These are phyloP conservation scores for Turnix velox DNA, from an alignment of 2,113 vertebrate species.

Conservation along the genomic window DNA sequence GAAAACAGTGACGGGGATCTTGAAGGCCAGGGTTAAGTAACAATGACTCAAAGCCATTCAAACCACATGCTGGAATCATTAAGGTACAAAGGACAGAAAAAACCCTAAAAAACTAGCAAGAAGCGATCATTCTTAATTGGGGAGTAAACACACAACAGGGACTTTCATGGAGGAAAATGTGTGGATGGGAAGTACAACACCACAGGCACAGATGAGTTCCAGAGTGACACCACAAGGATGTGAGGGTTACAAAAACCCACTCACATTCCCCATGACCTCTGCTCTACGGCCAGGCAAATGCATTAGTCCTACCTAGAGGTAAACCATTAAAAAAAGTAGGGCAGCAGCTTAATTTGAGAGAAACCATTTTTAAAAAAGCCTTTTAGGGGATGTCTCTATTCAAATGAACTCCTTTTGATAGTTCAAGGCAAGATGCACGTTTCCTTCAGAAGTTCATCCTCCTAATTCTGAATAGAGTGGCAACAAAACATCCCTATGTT, in stretches of 20 bases:
- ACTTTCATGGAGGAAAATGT: not conserved
- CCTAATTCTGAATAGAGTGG: not conserved
- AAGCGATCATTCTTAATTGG: not conserved
- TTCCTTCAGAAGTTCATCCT: not conserved
- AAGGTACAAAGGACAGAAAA: not conserved
- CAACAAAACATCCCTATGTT: not conserved
- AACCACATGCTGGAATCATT: not conserved
- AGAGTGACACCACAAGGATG: not conserved
- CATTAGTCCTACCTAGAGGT: not conserved
- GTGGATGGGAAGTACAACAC: not conserved
- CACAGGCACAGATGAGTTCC: not conserved
- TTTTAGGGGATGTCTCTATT: not conserved
- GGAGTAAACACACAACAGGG: not conserved
- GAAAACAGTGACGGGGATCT: not conserved
- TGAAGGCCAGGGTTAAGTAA: not conserved
- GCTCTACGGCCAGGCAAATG: not conserved
- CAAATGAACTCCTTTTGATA: not conserved
- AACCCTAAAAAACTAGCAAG: not conserved
- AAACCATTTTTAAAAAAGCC: not conserved
- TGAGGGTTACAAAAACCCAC: not conserved
- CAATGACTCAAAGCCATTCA: not conserved
- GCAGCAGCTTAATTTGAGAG: not conserved
- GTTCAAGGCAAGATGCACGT: not conserved
- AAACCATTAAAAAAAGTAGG: constrained; percentile 18
- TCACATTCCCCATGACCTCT: not conserved